phyloP scores from a whole-genome alignment of 2,888 invertebrate genomes.

The Amphipyra tragopoginis region DNA sequence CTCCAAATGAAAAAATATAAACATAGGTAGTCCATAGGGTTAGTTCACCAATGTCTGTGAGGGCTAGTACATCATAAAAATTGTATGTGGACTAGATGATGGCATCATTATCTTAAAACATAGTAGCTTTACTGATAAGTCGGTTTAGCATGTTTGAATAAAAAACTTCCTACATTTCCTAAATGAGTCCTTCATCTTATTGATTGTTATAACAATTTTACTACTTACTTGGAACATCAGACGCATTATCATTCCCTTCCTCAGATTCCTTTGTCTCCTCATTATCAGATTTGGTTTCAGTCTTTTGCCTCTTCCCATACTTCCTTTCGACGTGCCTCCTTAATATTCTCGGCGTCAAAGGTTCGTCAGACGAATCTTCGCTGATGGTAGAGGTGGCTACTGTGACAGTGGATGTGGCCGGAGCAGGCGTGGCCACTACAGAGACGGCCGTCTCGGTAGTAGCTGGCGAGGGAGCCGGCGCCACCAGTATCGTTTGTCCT shows the following conservation, averaged over 20 bases:
- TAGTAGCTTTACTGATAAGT: too few relatives aligned
- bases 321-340: slow-evolving; percentile 80
- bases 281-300: slow-evolving; percentile 71
- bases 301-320: slow-evolving; percentile 84
- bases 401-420: slow-evolving; percentile 25
- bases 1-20: too few relatives aligned
- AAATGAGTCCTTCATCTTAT: neutral
- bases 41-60: too few relatives aligned
- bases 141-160: too few relatives aligned
- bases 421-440: slow-evolving; percentile 13
- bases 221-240: slow-evolving; percentile 76
- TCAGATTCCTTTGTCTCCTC: slow-evolving; percentile 73
- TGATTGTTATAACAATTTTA: neutral
- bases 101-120: too few relatives aligned
- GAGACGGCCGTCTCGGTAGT: slow-evolving; percentile 59
- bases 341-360: slow-evolving; percentile 72
- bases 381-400: slow-evolving; percentile 30
- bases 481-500: slow-evolving; percentile 85
- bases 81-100: too few relatives aligned
- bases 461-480: slow-evolving; percentile 67
- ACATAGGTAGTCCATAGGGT: too few relatives aligned
- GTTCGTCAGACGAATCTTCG: slow-evolving; percentile 52
- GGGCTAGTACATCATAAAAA: too few relatives aligned
- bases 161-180: too few relatives aligned
- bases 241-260: slow-evolving; percentile 65